Evolutionary conservation across 2,113 vertebrate species (phyloP).

Genomic region (Rhizomys pruinosus): DNA sequence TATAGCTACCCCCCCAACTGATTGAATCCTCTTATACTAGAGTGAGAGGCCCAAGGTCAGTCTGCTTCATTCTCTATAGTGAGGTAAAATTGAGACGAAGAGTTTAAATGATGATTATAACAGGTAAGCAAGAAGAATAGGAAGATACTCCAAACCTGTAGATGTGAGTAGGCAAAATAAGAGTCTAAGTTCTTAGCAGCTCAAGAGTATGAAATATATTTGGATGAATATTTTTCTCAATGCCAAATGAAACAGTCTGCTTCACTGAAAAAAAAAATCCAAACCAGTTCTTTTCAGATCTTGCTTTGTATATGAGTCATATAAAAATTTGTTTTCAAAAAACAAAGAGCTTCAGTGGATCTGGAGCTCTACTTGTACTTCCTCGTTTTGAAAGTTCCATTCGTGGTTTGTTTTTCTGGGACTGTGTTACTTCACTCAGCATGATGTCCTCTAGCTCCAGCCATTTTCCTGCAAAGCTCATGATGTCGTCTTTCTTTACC

Average conservation of each 20-base stretch:
- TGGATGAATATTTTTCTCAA: background rate
- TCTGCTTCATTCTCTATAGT: background rate
- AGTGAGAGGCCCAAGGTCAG: background rate
- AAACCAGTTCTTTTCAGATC: background rate
- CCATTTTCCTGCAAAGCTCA: too few relatives aligned
- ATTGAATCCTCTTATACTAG: background rate
- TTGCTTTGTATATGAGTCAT: background rate
- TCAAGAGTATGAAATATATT: background rate
- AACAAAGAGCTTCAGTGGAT: background rate
- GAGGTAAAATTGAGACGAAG: background rate
- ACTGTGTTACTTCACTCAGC: too few relatives aligned
- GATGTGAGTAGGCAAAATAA: background rate
- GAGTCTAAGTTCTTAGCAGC: background rate
- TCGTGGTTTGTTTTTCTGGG: too few relatives aligned
- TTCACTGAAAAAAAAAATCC: background rate
- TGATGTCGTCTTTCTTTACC: too few relatives aligned
- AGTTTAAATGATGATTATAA: background rate
- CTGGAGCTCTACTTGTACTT: background rate
- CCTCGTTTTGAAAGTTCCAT: background rate
- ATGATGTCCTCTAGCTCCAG: too few relatives aligned
- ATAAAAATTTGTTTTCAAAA: background rate
- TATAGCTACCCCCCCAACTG: background rate
- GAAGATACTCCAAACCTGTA: background rate
- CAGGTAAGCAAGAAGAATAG: background rate
- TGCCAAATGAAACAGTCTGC: background rate